Evolutionary conservation across 2,797 vertebrate species (phyloP), one percentile per base, ranked within the genome.

Genomic region (Simalia tracyae): DNA sequence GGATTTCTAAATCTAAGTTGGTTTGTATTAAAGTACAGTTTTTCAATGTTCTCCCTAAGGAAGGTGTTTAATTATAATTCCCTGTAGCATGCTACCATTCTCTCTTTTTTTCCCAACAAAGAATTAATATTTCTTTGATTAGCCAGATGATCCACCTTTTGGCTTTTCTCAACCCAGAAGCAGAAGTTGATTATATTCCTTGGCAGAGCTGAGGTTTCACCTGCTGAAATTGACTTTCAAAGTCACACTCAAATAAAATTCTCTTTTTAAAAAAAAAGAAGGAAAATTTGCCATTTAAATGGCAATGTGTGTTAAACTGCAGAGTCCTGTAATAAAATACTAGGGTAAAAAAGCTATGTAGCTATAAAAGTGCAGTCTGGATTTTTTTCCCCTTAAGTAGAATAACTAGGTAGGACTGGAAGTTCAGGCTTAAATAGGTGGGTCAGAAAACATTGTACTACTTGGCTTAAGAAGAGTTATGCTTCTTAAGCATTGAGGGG

Each of bases 101-200:
- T 95, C 86, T 88, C 92, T 96, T 95, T 92, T 36, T 76, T 1
- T 14, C 50, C 15, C 24, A 87, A 89, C 86, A 89, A 87, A 90
- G 92, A 94, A 90, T 94, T 63, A 93, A 93, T 84, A 93, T 76
- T 94, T 93, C 81, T 90, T 94, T 92, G 93, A 94, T 93, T 93
- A 94, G 95, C 93, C 96, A 96, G 94, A 87, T 60, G 59, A 24
- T 63, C 59, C 76, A 56, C 95, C 91, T 95, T 93, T 94, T 95
- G 93, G 91, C 94, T 95, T 24, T 93, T 91, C 95, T 95, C 22
- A 0, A 93, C 42, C 19, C 19, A 76, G 72, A 42, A 76, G 17
- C 8, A 19, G 19, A 42, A 76, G 17, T 10, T 76, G 17, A 42
- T 76, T 42, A 42, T 76, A 42, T 42, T 22, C 72, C 36, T 76